Conservation (phyloP, 1,140 invertebrate genomes). For the Proctacanthus coquilletti region DNA sequence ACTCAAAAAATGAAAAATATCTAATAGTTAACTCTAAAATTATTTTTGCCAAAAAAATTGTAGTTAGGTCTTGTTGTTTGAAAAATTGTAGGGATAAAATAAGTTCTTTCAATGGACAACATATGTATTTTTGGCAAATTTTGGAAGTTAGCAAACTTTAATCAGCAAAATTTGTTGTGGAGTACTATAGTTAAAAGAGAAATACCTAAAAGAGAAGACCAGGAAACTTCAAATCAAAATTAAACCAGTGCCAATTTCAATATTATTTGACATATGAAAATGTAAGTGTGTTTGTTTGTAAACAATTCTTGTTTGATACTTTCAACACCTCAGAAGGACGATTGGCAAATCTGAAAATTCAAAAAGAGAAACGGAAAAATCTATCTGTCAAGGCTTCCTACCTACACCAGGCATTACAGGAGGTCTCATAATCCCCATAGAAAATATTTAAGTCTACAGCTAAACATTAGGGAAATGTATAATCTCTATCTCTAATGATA, state of each 20-base stretch:
- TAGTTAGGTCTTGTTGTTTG: conserved; percentile 1
- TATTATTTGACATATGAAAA: conserved; percentile 1
- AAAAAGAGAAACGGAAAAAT: background rate
- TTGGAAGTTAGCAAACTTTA: background rate
- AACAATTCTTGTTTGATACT: background rate
- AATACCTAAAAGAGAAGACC: too few relatives aligned
- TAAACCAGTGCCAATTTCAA: background rate
- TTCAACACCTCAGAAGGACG: background rate
- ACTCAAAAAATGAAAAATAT: conserved; percentile 1
- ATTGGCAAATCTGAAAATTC: conserved; percentile 1
- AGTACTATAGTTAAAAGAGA: too few relatives aligned
- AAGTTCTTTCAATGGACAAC: background rate
- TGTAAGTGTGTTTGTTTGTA: background rate
- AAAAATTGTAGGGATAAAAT: background rate
- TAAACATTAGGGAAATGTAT: background rate
- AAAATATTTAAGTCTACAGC: background rate
- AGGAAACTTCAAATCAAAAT: background rate
- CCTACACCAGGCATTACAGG: background rate
- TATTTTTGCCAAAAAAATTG: background rate
- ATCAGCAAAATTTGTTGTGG: too few relatives aligned
- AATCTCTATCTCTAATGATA: background rate
- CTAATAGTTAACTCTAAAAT: background rate
- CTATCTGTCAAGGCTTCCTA: background rate
- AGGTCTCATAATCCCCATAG: background rate
- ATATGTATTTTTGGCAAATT: background rate